These are phyloP conservation scores for Pachyseris speciosa DNA, from an alignment of 64 coral and sea anemone genomes.

Conservation along the genomic window DNA sequence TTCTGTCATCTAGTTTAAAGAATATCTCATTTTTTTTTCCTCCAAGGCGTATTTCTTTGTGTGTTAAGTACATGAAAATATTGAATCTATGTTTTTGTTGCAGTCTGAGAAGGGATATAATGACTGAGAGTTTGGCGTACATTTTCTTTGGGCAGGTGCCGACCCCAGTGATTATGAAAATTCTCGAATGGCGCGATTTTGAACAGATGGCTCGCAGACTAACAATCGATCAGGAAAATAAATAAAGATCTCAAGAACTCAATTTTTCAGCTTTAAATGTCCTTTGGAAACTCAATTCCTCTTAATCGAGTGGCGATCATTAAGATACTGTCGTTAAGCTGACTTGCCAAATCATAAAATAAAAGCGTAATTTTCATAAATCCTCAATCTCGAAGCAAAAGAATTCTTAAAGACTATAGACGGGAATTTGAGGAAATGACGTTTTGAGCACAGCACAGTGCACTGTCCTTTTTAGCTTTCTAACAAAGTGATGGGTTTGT, in stretches of 20 bases:
- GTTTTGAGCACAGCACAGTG: too few species aligned
- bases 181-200: not conserved
- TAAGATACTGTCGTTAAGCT: too few species aligned
- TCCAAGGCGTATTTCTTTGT: not conserved
- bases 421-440: too few species aligned
- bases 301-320: too few species aligned
- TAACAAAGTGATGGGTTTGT: too few species aligned
- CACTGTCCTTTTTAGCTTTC: too few species aligned
- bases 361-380: too few species aligned
- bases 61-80: not conserved
- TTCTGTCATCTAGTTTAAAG: not conserved
- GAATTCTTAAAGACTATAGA: too few species aligned
- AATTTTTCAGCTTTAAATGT: not conserved
- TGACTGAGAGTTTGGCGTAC: not conserved
- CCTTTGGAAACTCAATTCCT: too few species aligned
- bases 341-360: not conserved
- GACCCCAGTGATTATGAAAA: not conserved
- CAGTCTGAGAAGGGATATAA: not conserved
- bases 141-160: not conserved
- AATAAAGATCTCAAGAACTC: not conserved
- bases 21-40: not conserved
- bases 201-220: conserved; percentile 21
- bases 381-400: too few species aligned
- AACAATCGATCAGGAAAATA: not conserved
- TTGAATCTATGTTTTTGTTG: conserved; percentile 30